These are phyloP conservation scores for Xylota sylvarum DNA, from an alignment of 2,888 invertebrate species.

Conservation along the genomic window DNA sequence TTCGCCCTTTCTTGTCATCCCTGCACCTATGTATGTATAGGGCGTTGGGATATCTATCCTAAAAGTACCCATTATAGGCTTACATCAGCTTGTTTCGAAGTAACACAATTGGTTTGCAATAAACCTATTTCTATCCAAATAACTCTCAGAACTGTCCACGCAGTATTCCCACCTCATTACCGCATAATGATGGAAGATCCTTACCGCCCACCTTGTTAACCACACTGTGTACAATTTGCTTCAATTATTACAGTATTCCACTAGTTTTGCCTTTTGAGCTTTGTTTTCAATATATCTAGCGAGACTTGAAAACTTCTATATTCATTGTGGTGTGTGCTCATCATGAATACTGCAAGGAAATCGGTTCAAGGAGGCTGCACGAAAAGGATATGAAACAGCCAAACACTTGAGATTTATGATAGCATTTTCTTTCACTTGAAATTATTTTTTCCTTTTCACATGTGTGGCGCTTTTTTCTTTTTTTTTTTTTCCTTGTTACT, in stretches of 20 bases:
- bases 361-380: constrained; percentile 18
- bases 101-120: too few relatives aligned
- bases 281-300: not conserved
- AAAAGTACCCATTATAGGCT: too few relatives aligned
- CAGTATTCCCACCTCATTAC: not conserved
- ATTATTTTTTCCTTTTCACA: constrained; percentile 36
- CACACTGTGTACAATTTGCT: not conserved
- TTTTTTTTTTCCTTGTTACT: not conserved
- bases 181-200: too few relatives aligned
- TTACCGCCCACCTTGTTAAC: not conserved
- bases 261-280: not conserved
- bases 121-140: too few relatives aligned
- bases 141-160: too few relatives aligned
- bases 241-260: not conserved
- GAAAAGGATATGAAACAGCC: constrained; percentile 30
- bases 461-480: not conserved
- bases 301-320: not conserved
- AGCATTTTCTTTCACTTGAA: constrained; percentile 47
- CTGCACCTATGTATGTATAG: too few relatives aligned
- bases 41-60: too few relatives aligned
- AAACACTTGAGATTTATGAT: constrained; percentile 58
- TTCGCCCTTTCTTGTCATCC: too few relatives aligned
- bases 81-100: too few relatives aligned
- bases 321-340: constrained; percentile 16
- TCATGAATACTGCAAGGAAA: constrained; percentile 10